phyloP scores from a whole-genome alignment of 1,140 invertebrate species.

The Drosophila rufa region DNA sequence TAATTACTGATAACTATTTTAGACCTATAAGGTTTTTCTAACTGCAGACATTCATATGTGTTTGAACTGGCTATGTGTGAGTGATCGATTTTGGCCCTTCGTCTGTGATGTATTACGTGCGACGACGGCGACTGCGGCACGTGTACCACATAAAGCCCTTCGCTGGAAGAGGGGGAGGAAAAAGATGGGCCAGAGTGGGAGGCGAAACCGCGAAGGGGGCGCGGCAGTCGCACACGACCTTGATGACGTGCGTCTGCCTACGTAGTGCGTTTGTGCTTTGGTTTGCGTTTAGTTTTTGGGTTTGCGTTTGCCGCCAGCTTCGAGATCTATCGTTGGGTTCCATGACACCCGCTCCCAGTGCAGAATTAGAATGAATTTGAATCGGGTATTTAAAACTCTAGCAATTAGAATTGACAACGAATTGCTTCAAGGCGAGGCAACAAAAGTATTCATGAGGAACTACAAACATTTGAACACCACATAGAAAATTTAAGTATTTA shows the following conservation, averaged over 20 bases:
- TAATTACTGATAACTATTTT: not conserved
- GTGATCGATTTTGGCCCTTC: conserved; percentile 34
- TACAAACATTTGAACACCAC: too few species aligned
- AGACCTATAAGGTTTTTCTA: not conserved
- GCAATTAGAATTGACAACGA: not conserved
- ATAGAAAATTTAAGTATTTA: not conserved
- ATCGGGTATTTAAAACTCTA: not conserved
- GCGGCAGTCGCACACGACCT: conserved; percentile 53
- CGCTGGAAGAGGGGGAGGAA: not conserved
- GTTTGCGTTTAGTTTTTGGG: not conserved
- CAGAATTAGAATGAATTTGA: not conserved
- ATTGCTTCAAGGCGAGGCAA: not conserved
- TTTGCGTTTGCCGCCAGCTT: conserved; percentile 7
- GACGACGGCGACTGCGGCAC: conserved; percentile 44
- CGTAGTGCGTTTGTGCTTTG: conserved; percentile 5
- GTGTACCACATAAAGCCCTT: conserved; percentile 54
- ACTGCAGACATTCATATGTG: not conserved
- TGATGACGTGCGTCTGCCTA: conserved; percentile 49
- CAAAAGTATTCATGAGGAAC: not conserved
- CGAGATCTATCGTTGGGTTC: conserved; percentile 14
- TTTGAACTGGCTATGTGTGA: not conserved
- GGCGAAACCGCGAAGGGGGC: conserved; percentile 18
- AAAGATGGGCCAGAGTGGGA: conserved; percentile 12
- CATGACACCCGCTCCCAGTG: not conserved
- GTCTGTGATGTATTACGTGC: conserved; percentile 62